These are phyloP conservation scores for Fragum whitleyi DNA, from an alignment of 2,888 invertebrate genomes.

Conservation along the genomic window DNA sequence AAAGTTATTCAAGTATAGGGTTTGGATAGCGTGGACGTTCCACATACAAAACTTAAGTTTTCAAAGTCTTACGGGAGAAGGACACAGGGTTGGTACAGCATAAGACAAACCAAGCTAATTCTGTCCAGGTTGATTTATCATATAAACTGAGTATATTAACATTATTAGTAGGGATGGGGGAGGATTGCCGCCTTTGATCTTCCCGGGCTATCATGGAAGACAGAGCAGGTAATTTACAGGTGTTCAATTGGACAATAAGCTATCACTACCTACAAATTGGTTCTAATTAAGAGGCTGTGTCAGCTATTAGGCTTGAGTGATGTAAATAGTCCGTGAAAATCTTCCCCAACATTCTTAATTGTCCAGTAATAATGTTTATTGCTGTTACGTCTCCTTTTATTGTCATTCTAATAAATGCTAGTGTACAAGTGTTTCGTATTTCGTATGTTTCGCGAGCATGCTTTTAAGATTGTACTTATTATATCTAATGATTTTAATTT, in stretches of 20 bases:
- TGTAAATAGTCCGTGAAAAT: slow-evolving; percentile 15
- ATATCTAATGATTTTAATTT: too few species aligned
- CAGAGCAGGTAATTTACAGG: slow-evolving; percentile 9
- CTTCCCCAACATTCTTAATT: neutral
- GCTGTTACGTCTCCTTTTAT: neutral
- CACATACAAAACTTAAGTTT: too few species aligned
- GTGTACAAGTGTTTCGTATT: too few species aligned
- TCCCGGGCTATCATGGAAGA: neutral
- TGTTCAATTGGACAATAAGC: slow-evolving; percentile 9
- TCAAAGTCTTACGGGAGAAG: too few species aligned
- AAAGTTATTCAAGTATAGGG: too few species aligned
- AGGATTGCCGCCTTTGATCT: neutral
- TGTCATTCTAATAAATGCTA: neutral
- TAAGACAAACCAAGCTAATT: neutral
- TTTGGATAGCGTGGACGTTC: too few species aligned
- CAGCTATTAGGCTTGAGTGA: neutral
- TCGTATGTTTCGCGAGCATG: too few species aligned
- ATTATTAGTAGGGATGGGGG: neutral
- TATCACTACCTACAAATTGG: slow-evolving; percentile 7
- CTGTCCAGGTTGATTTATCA: neutral
- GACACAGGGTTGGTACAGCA: too few species aligned
- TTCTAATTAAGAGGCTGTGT: slow-evolving; percentile 11
- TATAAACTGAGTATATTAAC: neutral
- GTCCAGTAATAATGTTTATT: slow-evolving; percentile 10
- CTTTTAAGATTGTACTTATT: too few species aligned